These are phyloP conservation scores for Barypeithes pellucidus DNA, from an alignment of 2,888 invertebrate genomes.

Conservation along the genomic window DNA sequence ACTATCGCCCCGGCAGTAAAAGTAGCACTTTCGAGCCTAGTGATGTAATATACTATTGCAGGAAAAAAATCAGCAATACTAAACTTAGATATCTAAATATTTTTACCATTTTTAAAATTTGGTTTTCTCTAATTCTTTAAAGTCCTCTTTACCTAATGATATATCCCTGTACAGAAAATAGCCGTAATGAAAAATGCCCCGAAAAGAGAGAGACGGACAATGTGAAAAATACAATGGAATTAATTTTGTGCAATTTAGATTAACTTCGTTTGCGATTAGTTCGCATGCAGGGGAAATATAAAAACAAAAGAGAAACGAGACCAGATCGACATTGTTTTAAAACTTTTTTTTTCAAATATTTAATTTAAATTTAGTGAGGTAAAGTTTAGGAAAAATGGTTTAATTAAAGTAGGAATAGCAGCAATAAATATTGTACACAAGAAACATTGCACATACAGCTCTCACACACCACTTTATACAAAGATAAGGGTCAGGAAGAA, in stretches of 20 bases:
- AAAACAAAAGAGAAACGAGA: conserved; percentile 43
- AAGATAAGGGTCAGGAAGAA: too few species aligned
- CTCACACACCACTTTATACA: too few species aligned
- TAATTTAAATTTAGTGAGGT: conserved; percentile 28
- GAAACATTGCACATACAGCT: too few species aligned
- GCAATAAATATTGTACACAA: too few species aligned
- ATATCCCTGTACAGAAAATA: conserved; percentile 23
- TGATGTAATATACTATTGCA: too few species aligned
- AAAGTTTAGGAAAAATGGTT: conserved; percentile 4
- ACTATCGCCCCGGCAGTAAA: too few species aligned
- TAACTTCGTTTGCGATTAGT: conserved; percentile 60
- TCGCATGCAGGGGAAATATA: conserved; percentile 46
- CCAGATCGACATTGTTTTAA: conserved; percentile 37
- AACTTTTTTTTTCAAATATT: conserved; percentile 35
- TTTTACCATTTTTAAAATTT: too few species aligned
- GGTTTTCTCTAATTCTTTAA: neutral
- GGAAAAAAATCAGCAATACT: too few species aligned
- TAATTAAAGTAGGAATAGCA: too few species aligned
- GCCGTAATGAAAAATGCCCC: conserved; percentile 34
- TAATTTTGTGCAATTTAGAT: conserved; percentile 71
- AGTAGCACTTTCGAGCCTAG: too few species aligned
- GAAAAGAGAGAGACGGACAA: conserved; percentile 33
- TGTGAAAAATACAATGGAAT: conserved; percentile 67
- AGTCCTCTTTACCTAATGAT: neutral
- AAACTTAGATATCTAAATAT: too few species aligned